These are phyloP conservation scores for Brenthis hecate DNA, from an alignment of 2,888 invertebrate genomes.

Conservation along the genomic window DNA sequence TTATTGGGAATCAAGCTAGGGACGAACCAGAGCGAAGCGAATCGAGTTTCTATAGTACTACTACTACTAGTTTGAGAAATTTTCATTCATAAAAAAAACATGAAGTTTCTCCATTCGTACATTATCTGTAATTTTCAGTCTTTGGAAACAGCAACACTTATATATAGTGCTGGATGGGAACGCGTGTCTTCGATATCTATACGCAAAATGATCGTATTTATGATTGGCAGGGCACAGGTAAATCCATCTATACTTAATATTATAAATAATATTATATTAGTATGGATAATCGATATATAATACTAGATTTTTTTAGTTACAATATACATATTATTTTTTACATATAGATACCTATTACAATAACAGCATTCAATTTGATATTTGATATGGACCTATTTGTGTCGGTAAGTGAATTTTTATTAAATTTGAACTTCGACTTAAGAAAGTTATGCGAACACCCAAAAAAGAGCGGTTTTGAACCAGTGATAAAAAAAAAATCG, in stretches of 20 bases:
- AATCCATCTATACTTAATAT: not conserved
- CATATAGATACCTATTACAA: constrained; percentile 24
- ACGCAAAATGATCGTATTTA: constrained; percentile 49
- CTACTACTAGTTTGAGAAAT: too few species aligned
- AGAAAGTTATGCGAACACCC: too few species aligned
- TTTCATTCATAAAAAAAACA: too few species aligned
- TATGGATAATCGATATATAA: not conserved
- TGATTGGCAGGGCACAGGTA: constrained; percentile 48
- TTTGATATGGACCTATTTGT: constrained; percentile 37
- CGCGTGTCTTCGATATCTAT: constrained; percentile 40
- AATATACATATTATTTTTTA: not conserved
- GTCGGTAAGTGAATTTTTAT: constrained; percentile 18
- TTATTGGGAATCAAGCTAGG: too few species aligned
- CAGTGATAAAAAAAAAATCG: too few species aligned
- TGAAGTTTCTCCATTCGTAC: too few species aligned
- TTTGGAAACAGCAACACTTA: constrained; percentile 46
- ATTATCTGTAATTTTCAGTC: constrained; percentile 44
- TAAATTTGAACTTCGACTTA: too few species aligned
- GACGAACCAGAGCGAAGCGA: too few species aligned
- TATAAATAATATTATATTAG: too few species aligned
- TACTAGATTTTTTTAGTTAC: not conserved
- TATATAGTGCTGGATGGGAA: constrained; percentile 66
- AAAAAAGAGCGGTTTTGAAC: too few species aligned
- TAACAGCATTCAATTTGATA: constrained; percentile 32
- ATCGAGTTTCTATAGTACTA: too few species aligned